Conservation (phyloP, 1,140 invertebrate genomes). For the Pogonomyrmex californicus region DNA sequence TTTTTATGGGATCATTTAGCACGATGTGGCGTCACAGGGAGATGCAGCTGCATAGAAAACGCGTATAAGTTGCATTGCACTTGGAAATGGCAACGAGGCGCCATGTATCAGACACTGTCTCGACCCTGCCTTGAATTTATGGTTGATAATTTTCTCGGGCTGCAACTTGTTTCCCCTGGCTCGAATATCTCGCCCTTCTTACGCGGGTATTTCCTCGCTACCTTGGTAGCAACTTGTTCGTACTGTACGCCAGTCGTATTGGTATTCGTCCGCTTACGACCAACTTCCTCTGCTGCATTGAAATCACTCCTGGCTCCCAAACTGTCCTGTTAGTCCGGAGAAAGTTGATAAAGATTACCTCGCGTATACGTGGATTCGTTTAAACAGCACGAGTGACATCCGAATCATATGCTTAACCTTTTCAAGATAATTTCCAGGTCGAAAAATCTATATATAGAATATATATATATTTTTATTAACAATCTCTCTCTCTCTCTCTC, state of each 20-base stretch:
- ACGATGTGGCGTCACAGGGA: background rate
- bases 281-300: conserved; percentile 54
- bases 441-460: background rate
- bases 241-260: conserved; percentile 43
- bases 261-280: conserved; percentile 50
- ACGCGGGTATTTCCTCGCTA: conserved; percentile 51
- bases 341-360: conserved; percentile 55
- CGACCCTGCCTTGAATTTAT: conserved; percentile 64
- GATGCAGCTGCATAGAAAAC: conserved; percentile 57
- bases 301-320: conserved; percentile 45
- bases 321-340: conserved; percentile 38
- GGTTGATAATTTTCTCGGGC: conserved; percentile 67
- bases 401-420: background rate
- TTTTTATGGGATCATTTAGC: conserved; percentile 32
- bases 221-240: conserved; percentile 52
- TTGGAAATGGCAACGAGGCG: conserved; percentile 62
- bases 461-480: conserved; percentile 5
- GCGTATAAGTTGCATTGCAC: conserved; percentile 57
- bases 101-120: conserved; percentile 64
- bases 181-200: conserved; percentile 64
- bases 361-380: conserved; percentile 4
- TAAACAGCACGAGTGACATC: background rate
- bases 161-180: conserved; percentile 61
- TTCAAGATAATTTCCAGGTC: background rate
- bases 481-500: too few relatives aligned